Base-by-base conservation (phyloP, 2,888 invertebrate genomes). In the Lucinisca nassula region DNA sequence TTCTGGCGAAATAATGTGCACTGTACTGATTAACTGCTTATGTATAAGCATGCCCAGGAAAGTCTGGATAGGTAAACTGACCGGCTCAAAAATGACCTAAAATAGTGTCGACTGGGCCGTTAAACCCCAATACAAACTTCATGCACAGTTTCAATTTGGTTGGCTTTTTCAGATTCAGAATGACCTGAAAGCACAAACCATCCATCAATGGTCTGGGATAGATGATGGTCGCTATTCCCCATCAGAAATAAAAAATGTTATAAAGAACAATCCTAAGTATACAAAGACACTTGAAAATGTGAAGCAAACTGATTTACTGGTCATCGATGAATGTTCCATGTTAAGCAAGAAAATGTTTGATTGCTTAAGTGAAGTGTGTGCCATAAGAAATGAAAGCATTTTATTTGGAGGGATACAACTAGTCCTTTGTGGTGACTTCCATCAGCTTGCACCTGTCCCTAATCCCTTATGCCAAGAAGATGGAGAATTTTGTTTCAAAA, bases 311-410 rank as follows among this genome's bases (percentile, higher is more conserved):
- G 82, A 88, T 30, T n/a, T 84, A 0, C 49, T 88, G 8, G 72
- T 88, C 1, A 72, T 84, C 32, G 84, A 88, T 73, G 88, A 88
- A 37, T 73, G 75, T 30, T 88, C 84, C 27, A 88, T 82, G 88
- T 12, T 88, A 49, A 84, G 84, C 51, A 72, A 79, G 24, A 81
- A 37, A 35, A 37, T 72, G 4, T 61, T 88, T 21, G 32, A 75
- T 0, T 61, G 21, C 30, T 55, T 88, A 73, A 73, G 70, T 73
- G 80, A 74, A 27, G 79, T 88, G 1, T 84, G 84, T 73, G 58
- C 76, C 17, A n/a, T 84, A 17, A 82, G 77, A 61, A 73, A 88
- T 37, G 10, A 61, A 21, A 35, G 14, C 0, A 24, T 58, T 21
- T 58, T 79, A 35, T 85, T 80, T 73, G 80, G 85, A 12, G 81